Evolutionary conservation across 1,140 invertebrate species (phyloP).

Genomic region (Drosophila sturtevanti): DNA sequence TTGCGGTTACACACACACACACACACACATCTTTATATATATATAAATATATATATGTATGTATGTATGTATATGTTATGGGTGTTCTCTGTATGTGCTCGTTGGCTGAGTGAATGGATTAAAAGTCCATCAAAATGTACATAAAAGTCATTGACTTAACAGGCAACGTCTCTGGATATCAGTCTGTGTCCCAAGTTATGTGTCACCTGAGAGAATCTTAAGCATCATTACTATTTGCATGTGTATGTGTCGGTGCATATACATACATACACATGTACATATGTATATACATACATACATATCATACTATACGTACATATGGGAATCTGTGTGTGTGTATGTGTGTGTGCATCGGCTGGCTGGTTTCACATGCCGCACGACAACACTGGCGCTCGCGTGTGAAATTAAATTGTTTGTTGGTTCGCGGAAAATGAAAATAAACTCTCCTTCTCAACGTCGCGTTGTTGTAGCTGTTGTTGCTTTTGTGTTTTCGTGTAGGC

Average conservation of each 20-base stretch:
- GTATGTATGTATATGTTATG: slow-evolving; percentile 16
- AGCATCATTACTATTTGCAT: slow-evolving; percentile 63
- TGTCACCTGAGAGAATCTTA: slow-evolving; percentile 61
- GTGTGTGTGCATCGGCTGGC: slow-evolving; percentile 49
- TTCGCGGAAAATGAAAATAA: slow-evolving; percentile 77
- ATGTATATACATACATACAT: not conserved
- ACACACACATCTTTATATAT: not conserved
- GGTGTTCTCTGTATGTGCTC: slow-evolving; percentile 11
- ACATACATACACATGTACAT: not conserved
- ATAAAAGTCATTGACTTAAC: slow-evolving; percentile 81
- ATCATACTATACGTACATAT: not conserved
- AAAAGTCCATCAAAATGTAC: slow-evolving; percentile 80
- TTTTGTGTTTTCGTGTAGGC: slow-evolving; percentile 3
- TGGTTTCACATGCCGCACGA: slow-evolving; percentile 75
- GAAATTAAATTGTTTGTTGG: slow-evolving; percentile 80
- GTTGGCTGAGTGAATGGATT: slow-evolving; percentile 62
- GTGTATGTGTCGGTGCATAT: slow-evolving; percentile 5
- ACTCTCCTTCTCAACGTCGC: slow-evolving; percentile 44
- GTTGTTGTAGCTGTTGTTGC: not conserved
- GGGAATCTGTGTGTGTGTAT: not conserved
- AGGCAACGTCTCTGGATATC: slow-evolving; percentile 25
- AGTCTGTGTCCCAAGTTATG: slow-evolving; percentile 36
- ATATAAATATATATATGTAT: not conserved
- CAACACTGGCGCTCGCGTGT: slow-evolving; percentile 77
- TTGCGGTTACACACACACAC: slow-evolving; percentile 47